phyloP scores from a whole-genome alignment of 2,888 invertebrate species.

The Kuschelorhynchus macadamiae region DNA sequence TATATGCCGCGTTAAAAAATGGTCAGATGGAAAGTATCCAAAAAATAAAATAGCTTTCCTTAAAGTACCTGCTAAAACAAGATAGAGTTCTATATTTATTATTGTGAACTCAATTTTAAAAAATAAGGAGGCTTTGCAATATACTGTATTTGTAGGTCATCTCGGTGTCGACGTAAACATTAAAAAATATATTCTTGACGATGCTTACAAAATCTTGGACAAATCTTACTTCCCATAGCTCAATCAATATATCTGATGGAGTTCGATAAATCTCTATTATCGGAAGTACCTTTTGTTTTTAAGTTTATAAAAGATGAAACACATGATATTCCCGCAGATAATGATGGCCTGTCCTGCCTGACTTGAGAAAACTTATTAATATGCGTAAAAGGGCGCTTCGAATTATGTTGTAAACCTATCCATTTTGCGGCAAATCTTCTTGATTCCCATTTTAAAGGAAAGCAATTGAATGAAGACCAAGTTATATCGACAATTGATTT shows the following conservation, averaged over 20 bases:
- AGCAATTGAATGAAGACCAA: not conserved
- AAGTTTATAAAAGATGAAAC: not conserved
- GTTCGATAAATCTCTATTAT: conserved; percentile 4
- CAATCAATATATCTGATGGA: not conserved
- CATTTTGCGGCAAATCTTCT: conserved; percentile 3
- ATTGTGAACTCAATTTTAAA: not conserved
- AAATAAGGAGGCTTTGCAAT: conserved; percentile 1
- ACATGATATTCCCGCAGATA: not conserved
- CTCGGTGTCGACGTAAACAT: not conserved
- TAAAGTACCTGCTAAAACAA: too few relatives aligned
- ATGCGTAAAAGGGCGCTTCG: too few relatives aligned
- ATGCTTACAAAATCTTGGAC: not conserved
- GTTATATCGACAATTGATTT: not conserved
- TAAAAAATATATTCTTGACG: not conserved
- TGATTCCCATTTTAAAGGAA: conserved; percentile 2
- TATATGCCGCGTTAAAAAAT: not conserved
- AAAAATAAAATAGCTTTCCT: too few relatives aligned
- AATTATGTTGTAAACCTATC: not conserved
- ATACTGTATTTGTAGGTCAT: not conserved
- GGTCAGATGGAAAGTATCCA: not conserved
- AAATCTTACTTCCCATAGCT: not conserved
- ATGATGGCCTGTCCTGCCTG: too few relatives aligned
- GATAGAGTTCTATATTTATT: not conserved
- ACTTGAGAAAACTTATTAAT: too few relatives aligned
- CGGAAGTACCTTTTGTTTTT: not conserved